Evolutionary conservation across 2,113 vertebrate species (phyloP), one percentile per base, ranked within the genome.

Genomic region (Lates calcarifer): DNA sequence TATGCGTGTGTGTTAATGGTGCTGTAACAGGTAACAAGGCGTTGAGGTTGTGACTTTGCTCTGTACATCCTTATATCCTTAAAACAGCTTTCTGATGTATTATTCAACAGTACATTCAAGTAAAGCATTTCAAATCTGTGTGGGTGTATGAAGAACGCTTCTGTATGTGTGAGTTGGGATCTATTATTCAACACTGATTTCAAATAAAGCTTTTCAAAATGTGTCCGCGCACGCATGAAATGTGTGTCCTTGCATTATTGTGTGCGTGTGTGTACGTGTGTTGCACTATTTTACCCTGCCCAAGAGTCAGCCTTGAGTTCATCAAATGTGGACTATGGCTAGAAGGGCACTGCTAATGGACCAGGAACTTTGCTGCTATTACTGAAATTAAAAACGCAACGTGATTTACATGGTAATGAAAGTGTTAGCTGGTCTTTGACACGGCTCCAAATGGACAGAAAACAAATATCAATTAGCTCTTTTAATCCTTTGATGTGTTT

Each of bases 351-450:
- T 17, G 49, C 28, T 90, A 84, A 89, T 86, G 87, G 89, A 84
- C 15, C 60, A 56, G 55, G 31, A 60, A 82, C 49, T 81, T 81
- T 55, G 39, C 57, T 41, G 81, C 87, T 83, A 77, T 91, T 84
- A 88, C 83, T 58, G 72, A 77, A 89, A 92, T 91, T 77, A 83
- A 90, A 90, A 85, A 73, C n/a, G 60, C 45, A 24, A 8, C 62
- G n/a, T 86, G 80, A 87, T 89, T 86, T 85, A 87, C 80, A 90
- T 86, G 81, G 67, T 84, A 91, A 89, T 87, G 69, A 74, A 82
- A 81, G 74, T 41, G 60, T 87, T 79, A 53, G 41, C 61, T 24
- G 39, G 65, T 72, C 68, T 89, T 81, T 90, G 86, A 89, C 81
- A 73, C 39, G 0, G 64, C 60, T 83, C 73, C 77, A 83, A 77